phyloP scores from a whole-genome alignment of 2,888 invertebrate genomes.

The Azorinus chamasolen region DNA sequence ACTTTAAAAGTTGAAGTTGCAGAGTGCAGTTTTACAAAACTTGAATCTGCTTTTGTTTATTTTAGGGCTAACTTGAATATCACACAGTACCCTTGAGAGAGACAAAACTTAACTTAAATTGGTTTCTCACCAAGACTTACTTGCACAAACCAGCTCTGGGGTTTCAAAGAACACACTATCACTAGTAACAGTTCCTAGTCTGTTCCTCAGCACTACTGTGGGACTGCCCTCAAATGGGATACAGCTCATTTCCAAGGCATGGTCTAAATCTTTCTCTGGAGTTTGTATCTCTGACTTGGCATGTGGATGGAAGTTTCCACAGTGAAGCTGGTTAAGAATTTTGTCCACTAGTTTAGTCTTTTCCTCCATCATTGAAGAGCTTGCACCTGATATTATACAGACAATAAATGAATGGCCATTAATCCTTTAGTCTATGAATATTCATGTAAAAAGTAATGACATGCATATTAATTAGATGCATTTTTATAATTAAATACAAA shows the following conservation, averaged over 20 bases:
- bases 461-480: too few species aligned
- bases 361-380: constrained; percentile 80
- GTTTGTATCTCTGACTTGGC: constrained; percentile 62
- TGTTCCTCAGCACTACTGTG: constrained; percentile 51
- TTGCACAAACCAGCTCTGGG: constrained; percentile 57
- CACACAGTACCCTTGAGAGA: too few species aligned
- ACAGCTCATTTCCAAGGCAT: constrained; percentile 76
- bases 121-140: constrained; percentile 17
- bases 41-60: too few species aligned
- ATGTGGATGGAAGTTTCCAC: constrained; percentile 77
- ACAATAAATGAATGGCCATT: too few species aligned
- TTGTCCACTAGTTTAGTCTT: constrained; percentile 74
- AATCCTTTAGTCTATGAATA: too few species aligned
- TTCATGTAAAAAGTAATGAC: too few species aligned
- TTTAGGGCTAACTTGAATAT: too few species aligned
- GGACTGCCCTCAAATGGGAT: constrained; percentile 78
- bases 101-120: background rate
- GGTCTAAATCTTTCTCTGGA: constrained; percentile 64
- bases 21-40: too few species aligned
- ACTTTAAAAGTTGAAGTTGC: too few species aligned
- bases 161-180: constrained; percentile 59
- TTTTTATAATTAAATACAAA: too few species aligned
- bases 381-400: constrained; percentile 68
- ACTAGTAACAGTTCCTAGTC: constrained; percentile 38
- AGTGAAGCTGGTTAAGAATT: constrained; percentile 79